Conservation (phyloP, 1,140 invertebrate species). For the Oedothorax gibbosus region DNA sequence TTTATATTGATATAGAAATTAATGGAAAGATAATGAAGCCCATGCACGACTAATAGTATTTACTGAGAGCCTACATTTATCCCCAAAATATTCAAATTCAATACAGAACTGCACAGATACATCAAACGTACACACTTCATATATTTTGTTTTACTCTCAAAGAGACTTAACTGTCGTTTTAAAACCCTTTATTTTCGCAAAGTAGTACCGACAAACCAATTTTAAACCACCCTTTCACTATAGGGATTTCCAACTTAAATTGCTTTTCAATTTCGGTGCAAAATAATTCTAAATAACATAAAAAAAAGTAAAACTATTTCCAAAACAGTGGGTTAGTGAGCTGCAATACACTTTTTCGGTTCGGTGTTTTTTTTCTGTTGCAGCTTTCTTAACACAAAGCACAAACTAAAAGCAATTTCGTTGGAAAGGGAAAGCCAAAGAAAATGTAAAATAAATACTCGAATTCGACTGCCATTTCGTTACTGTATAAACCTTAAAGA, state of each 20-base stretch:
- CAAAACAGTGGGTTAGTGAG: slow-evolving; percentile 1
- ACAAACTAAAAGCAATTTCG: slow-evolving; percentile 32
- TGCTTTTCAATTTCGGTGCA: slow-evolving; percentile 43
- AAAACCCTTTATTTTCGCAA: slow-evolving; percentile 39
- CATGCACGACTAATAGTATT: too few relatives aligned
- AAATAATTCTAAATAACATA: slow-evolving; percentile 24
- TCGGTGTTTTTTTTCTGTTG: not conserved
- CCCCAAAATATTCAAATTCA: too few relatives aligned
- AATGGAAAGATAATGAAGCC: too few relatives aligned
- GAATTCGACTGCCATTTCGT: not conserved
- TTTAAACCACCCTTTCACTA: slow-evolving; percentile 9
- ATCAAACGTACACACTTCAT: too few relatives aligned
- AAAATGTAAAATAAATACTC: slow-evolving; percentile 29
- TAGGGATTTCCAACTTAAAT: slow-evolving; percentile 14
- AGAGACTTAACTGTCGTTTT: slow-evolving; percentile 13
- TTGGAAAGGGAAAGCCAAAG: not conserved
- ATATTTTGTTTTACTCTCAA: not conserved
- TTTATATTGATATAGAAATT: too few relatives aligned
- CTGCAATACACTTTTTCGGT: not conserved
- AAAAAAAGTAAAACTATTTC: not conserved
- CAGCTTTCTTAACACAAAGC: slow-evolving; percentile 11
- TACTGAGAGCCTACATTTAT: too few relatives aligned
- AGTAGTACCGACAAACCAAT: not conserved
- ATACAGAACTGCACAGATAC: too few relatives aligned
- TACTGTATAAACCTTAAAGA: too few relatives aligned